Evolutionary conservation across 2,113 vertebrate genomes (phyloP).

Genomic region (Cephalopterus ornatus): DNA sequence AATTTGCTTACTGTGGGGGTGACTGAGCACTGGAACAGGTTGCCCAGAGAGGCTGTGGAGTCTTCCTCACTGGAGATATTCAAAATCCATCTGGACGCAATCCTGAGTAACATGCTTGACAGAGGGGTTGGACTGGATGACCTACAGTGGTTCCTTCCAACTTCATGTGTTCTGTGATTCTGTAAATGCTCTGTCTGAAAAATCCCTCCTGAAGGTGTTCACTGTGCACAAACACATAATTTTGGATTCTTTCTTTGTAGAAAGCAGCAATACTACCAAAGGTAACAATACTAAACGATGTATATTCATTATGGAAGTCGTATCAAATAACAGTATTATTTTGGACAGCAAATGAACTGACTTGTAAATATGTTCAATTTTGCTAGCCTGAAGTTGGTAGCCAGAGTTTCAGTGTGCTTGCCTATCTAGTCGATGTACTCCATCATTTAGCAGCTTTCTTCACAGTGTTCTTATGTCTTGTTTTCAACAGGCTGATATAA

Average conservation of each 20-base stretch:
- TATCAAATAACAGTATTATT: not conserved
- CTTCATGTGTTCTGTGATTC: not conserved
- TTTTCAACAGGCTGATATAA: not conserved
- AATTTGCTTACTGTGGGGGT: not conserved
- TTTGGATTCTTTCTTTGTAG: not conserved
- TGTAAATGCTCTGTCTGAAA: not conserved
- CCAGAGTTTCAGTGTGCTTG: not conserved
- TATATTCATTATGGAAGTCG: not conserved
- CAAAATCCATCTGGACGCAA: not conserved
- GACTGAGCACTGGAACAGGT: not conserved
- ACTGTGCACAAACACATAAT: not conserved
- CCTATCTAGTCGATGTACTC: not conserved
- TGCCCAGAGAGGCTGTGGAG: not conserved
- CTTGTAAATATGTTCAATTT: fast-evolving
- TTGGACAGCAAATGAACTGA: not conserved
- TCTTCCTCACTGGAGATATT: not conserved
- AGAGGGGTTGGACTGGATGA: not conserved
- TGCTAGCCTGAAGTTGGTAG: not conserved
- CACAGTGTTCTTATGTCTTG: not conserved
- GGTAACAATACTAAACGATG: not conserved
- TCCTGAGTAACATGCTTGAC: not conserved
- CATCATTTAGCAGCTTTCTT: not conserved
- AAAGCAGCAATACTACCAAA: not conserved
- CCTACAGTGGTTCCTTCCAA: not conserved
- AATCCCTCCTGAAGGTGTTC: not conserved